Evolutionary conservation across 1,140 invertebrate genomes (phyloP), one percentile per base, ranked within the genome.

Genomic region (Aphaenogaster floridana): DNA sequence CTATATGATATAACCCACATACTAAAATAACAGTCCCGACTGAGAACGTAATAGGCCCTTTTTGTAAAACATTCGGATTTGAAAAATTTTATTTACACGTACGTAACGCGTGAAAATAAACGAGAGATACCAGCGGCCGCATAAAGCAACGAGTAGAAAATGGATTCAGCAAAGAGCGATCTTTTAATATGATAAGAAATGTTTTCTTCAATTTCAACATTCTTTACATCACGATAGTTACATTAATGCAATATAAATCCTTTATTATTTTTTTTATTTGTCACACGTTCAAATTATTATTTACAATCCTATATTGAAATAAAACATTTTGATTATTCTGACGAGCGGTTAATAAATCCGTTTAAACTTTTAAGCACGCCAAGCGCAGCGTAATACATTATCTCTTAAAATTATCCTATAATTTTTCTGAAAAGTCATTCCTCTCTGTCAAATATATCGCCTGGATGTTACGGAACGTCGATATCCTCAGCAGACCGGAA

Each of bases 21-120:
- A 84, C n/a, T 74, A 34, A 48, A 74, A 74, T 84, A 84, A 84
- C 68, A 61, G 17, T 48, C n/a, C 17, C 28, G n/a, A 36, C 68
- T 42, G 45, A 61, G 8, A 74, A 39, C 13, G 28, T 50, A 48
- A 74, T 84, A 61, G 54, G 57, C 42, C 17, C 68, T 84, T 74
- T 84, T 84, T 61, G 17, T 34, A 36, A 68, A 45, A 21, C 7
- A 42, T 21, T 52, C 13, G 28, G 52, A 72, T 74, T 39, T 59
- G 39, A 74, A 74, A 84, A 74, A 63, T 74, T 39, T 74, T 50
- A 84, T 74, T 74, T 84, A 59, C 68, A 13, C 28, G 13, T 69
- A 28, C 28, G 28, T 28, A 0, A 34, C 3, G 36, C 13, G 48
- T 69, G 28, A 61, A 45, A 71, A 42, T 21, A 5, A 57, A 57